Evolutionary conservation across 2,113 vertebrate genomes (phyloP).

Genomic region (Microtus richardsoni): DNA sequence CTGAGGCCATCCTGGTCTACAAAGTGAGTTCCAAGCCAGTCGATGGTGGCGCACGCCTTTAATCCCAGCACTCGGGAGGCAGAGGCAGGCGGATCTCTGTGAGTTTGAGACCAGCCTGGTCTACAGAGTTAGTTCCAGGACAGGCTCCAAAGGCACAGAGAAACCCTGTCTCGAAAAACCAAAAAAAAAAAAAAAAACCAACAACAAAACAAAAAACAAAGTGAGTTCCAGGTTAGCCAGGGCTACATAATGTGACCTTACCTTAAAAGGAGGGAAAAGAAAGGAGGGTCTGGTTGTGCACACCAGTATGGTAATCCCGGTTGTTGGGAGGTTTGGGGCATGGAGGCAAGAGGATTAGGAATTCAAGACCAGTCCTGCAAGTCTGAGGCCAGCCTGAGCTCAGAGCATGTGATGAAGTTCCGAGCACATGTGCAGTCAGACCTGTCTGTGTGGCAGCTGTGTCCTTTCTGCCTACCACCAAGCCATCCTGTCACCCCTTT

Average conservation of each 20-base stretch:
- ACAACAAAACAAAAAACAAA: neutral
- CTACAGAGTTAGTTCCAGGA: too few species aligned
- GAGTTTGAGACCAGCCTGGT: too few species aligned
- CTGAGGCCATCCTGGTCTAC: neutral
- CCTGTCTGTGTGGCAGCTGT: too few species aligned
- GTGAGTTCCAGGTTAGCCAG: neutral
- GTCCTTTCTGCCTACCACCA: neutral
- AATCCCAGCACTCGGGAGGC: too few species aligned
- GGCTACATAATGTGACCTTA: neutral
- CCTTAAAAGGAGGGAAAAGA: neutral
- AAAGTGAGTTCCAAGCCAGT: neutral
- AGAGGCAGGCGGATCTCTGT: too few species aligned
- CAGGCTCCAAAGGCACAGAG: too few species aligned
- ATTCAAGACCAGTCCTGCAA: neutral
- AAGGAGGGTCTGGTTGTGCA: neutral
- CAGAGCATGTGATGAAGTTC: neutral
- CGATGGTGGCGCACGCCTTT: too few species aligned
- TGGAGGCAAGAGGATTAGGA: neutral
- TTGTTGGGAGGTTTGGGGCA: neutral
- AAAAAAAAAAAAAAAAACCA: too few species aligned
- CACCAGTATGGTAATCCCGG: neutral
- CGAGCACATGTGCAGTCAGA: fast-evolving
- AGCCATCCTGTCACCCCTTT: neutral
- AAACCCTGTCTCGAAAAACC: too few species aligned
- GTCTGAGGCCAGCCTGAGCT: neutral